A percentile compares a stretch with the other conserved stretches of the same genome.
Evolutionary conservation across 2,888 invertebrate species (phyloP).

Genomic region (Maniola hyperantus): DNA sequence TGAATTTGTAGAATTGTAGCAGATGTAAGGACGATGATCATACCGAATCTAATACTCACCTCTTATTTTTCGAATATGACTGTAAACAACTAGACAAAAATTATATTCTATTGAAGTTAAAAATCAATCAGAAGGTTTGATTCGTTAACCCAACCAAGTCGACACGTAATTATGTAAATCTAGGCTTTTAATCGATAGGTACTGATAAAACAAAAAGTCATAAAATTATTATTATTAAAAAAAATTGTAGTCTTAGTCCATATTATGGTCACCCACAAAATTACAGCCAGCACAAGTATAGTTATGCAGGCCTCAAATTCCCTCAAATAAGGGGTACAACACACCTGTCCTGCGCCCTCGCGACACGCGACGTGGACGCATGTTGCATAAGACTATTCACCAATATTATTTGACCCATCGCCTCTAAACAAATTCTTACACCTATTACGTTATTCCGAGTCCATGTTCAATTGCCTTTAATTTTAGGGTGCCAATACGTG

Average conservation of each 20-base stretch:
- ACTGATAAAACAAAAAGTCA: too few relatives aligned
- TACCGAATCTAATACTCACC: too few relatives aligned
- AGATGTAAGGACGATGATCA: too few relatives aligned
- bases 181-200: too few relatives aligned
- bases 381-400: constrained; percentile 57
- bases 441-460: constrained; percentile 36
- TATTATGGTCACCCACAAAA: constrained; percentile 54
- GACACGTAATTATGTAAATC: too few relatives aligned
- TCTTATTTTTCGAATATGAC: too few relatives aligned
- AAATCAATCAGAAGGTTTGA: too few relatives aligned
- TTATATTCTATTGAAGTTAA: too few relatives aligned
- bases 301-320: constrained; percentile 71
- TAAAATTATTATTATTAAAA: not conserved
- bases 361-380: constrained; percentile 72
- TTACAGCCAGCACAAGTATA: constrained; percentile 57
- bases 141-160: too few relatives aligned
- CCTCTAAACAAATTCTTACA: constrained; percentile 30
- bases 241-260: not conserved
- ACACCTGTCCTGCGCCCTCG: constrained; percentile 78
- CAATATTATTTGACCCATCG: constrained; percentile 54
- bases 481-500: constrained; percentile 59
- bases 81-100: too few relatives aligned
- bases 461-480: constrained; percentile 50
- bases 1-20: too few relatives aligned
- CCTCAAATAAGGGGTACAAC: constrained; percentile 75